Percentiles rank a stretch among this genome's conserved stretches.
phyloP scores from a whole-genome alignment of 2,797 vertebrate genomes.

The Oreortyx pictus region DNA sequence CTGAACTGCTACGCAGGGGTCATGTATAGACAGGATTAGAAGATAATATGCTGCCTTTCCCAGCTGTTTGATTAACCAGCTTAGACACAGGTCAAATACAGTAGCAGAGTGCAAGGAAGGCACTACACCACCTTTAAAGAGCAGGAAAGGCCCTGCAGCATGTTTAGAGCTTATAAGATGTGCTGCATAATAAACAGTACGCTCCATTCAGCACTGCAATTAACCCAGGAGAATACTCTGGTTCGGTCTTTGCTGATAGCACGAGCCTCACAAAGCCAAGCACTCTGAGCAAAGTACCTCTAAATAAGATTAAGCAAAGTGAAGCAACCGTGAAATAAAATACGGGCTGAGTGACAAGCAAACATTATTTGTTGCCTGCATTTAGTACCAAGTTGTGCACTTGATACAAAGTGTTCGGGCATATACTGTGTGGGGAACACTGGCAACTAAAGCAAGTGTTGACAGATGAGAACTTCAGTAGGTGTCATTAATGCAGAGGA shows the following conservation, averaged over 20 bases:
- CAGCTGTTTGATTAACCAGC: slow-evolving; percentile 55
- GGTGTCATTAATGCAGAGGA: neutral
- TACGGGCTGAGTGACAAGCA: neutral
- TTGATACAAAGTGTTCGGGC: neutral
- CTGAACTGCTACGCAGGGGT: neutral
- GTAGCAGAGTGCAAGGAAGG: slow-evolving; percentile 1
- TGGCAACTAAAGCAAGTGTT: neutral
- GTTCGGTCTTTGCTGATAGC: slow-evolving; percentile 40
- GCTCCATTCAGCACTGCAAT: slow-evolving; percentile 41
- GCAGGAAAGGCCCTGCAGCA: neutral
- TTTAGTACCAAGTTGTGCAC: slow-evolving; percentile 1
- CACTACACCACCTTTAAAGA: slow-evolving; percentile 31
- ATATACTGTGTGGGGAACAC: neutral
- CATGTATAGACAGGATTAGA: neutral
- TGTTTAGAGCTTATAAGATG: slow-evolving; percentile 49
- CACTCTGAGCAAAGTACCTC: slow-evolving; percentile 43
- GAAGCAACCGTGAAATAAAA: slow-evolving; percentile 57
- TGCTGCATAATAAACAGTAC: slow-evolving; percentile 30
- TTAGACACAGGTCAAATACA: slow-evolving; percentile 38
- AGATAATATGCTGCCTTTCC: slow-evolving; percentile 8
- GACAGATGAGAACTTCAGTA: slow-evolving; percentile 5
- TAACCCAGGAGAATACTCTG: slow-evolving; percentile 24
- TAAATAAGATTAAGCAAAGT: slow-evolving; percentile 56
- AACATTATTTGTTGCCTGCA: slow-evolving; percentile 10
- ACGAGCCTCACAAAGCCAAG: slow-evolving; percentile 37